Percentiles rank a stretch among this genome's conserved stretches.
phyloP scores from a whole-genome alignment of 2,797 vertebrate genomes.

The Lepus townsendii region DNA sequence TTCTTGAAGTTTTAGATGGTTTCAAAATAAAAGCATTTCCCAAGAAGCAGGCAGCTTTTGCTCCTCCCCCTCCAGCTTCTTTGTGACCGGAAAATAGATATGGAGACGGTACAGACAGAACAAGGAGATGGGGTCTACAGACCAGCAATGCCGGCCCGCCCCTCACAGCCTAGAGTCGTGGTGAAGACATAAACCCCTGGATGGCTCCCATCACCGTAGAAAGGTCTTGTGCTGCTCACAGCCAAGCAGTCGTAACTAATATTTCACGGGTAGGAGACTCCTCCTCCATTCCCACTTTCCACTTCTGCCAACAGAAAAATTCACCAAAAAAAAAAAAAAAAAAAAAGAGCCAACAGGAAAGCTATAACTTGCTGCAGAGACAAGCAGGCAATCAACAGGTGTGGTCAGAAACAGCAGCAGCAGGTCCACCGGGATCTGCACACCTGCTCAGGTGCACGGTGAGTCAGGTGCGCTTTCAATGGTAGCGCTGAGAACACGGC shows the following conservation, averaged over 20 bases:
- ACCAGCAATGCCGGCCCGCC: background rate
- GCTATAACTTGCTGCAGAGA: background rate
- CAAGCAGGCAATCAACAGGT: background rate
- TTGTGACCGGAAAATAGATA: background rate
- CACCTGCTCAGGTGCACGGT: background rate
- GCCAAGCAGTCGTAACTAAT: background rate
- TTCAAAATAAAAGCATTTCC: background rate
- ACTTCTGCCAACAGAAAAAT: background rate
- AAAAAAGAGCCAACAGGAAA: background rate
- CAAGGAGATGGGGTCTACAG: accelerated
- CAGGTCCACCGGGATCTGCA: background rate
- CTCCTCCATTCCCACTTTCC: background rate
- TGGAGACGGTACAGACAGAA: background rate
- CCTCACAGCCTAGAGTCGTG: too few species aligned
- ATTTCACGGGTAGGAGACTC: background rate
- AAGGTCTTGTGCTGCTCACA: background rate
- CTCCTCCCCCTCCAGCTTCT: background rate
- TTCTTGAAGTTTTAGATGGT: background rate
- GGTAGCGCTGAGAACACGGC: background rate
- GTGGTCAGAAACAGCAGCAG: background rate
- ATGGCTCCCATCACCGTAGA: background rate
- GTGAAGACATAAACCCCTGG: background rate
- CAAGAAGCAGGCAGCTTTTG: background rate
- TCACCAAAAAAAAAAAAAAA: background rate
- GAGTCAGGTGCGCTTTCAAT: background rate